phyloP scores from a whole-genome alignment of 2,113 vertebrate genomes.

The Sphaerodactylus townsendi region DNA sequence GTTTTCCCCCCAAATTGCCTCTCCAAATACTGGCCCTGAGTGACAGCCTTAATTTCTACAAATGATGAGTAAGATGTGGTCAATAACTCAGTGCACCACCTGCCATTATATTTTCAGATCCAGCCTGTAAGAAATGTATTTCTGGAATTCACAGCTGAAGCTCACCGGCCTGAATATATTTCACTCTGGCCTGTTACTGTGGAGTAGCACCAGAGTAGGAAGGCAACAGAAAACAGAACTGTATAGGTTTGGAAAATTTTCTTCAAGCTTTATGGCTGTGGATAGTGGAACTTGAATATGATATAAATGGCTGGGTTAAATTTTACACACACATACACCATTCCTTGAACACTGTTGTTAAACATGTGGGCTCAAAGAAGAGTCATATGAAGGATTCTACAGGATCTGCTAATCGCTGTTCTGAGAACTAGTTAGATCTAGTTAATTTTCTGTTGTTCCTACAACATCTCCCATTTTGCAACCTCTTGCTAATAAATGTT shows the following conservation, averaged over 20 bases:
- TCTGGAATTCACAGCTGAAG: constrained; percentile 1
- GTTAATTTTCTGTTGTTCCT: too few species aligned
- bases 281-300: not conserved
- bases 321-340: not conserved
- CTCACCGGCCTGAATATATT: not conserved
- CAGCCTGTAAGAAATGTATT: not conserved
- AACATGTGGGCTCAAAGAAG: not conserved
- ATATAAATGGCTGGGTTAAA: not conserved
- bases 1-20: not conserved
- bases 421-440: too few species aligned
- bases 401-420: not conserved
- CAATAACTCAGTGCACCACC: not conserved
- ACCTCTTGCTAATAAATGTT: too few species aligned
- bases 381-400: not conserved
- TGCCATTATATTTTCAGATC: not conserved
- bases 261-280: not conserved
- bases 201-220: not conserved
- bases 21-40: not conserved
- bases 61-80: not conserved
- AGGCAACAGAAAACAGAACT: not conserved
- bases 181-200: not conserved
- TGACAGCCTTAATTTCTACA: not conserved
- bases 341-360: not conserved
- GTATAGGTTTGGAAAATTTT: not conserved
- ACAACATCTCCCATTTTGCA: too few species aligned